Evolutionary conservation across 1,140 invertebrate species (phyloP), one percentile per base, ranked within the genome.

Genomic region (Hyposmocoma kahamanoa): DNA sequence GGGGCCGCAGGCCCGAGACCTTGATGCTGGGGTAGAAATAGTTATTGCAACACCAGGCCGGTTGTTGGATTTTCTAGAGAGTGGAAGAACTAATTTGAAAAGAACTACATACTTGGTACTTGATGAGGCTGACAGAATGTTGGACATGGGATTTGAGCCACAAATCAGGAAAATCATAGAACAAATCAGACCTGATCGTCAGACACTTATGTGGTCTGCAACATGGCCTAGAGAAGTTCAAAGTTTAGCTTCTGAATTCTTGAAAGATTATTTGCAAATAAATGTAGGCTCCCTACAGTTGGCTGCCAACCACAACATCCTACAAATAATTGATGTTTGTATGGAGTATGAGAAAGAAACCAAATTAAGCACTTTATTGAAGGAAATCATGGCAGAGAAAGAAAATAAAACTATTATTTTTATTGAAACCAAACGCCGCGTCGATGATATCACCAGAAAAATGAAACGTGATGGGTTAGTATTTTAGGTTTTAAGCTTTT

Each of bases 91-190:
- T 1, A 97, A 97, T 76, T 87, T 99, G 24, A 91, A 91, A 57
- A 91, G 97, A 55, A 95, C 94, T 67, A 98, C 97, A 38, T 99
- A 98, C 87, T 88, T 99, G 44, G 97, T 99, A 9, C 84, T 99
- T 8, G 98, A 99, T 87, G 98, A 99, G 84, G 98, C 98, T 59
- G 98, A 99, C 82, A 90, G 98, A 67, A 90, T 99, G 97, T 89
- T 99, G 49, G 98, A 99, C 73, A 99, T 99, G 98, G 98, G 98
- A 56, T 99, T 99, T 86, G 98, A 99, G 80, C 97, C 97, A 0
- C 98, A 99, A 88, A 99, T 99, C 56, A 90, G 97, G 54, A 98
- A 98, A 87, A 98, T 99, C 55, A 93, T 99, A 64, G 93, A 96
- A 72, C 97, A 99, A 88, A 97, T 99, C 41, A 86, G 93, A 53